These are phyloP conservation scores for Petrocephalus zakoni DNA, from an alignment of 2,113 vertebrate species.

Conservation along the genomic window DNA sequence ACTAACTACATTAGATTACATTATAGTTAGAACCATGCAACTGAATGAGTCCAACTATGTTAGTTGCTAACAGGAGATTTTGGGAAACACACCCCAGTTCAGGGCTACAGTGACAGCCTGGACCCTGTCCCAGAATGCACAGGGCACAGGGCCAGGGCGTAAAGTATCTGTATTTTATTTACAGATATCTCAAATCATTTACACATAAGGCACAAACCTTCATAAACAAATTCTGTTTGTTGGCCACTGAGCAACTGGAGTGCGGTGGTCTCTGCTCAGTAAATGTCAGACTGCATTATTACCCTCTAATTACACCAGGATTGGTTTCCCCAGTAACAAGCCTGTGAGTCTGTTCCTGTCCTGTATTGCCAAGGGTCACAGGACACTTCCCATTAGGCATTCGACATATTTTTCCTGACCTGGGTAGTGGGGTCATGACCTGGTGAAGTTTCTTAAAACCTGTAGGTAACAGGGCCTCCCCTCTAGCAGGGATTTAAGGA, in stretches of 20 bases:
- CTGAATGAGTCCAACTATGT: too few species aligned
- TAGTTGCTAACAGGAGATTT: too few species aligned
- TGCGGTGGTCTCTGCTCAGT: conserved; percentile 19
- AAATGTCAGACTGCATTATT: conserved; percentile 9
- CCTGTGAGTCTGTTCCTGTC: conserved; percentile 16
- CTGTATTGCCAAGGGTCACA: conserved; percentile 41
- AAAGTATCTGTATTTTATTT: conserved; percentile 3
- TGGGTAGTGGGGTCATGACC: not conserved
- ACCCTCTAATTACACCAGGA: conserved; percentile 4
- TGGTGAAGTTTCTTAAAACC: not conserved
- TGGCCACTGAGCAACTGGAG: not conserved
- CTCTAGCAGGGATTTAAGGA: not conserved
- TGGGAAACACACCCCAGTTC: too few species aligned
- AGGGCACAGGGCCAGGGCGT: not conserved
- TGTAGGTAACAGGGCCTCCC: not conserved
- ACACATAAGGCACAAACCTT: not conserved
- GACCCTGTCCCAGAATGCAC: not conserved
- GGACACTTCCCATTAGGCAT: not conserved
- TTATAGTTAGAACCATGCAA: too few species aligned
- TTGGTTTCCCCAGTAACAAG: conserved; percentile 27
- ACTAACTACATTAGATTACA: too few species aligned
- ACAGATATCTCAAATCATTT: not conserved
- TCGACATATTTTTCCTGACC: not conserved
- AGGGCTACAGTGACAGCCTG: not conserved
- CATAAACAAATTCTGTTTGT: conserved; percentile 12